Evolutionary conservation across 2,888 invertebrate genomes (phyloP).

Genomic region (Drosophila atroscutellata): DNA sequence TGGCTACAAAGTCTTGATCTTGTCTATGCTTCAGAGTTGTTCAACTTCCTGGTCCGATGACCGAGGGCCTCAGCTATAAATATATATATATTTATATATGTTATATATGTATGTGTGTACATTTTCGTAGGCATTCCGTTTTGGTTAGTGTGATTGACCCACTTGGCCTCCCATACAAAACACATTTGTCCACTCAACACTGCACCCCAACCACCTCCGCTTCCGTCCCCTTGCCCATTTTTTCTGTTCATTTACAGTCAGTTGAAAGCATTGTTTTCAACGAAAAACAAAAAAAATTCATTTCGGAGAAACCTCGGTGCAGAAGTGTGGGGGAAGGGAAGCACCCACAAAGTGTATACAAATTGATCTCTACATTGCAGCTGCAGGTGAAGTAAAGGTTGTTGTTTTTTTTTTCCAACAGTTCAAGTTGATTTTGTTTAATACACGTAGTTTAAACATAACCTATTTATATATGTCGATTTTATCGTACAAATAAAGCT

Average conservation of each 20-base stretch:
- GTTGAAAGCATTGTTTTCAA: slow-evolving; percentile 60
- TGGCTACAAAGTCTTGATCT: slow-evolving; percentile 42
- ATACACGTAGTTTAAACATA: slow-evolving; percentile 1
- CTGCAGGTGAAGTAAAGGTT: slow-evolving; percentile 9
- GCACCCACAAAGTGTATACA: slow-evolving; percentile 10
- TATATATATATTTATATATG: not conserved
- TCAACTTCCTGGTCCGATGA: slow-evolving; percentile 66
- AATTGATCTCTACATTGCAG: slow-evolving; percentile 3
- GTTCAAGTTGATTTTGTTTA: slow-evolving; percentile 4
- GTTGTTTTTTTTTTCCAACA: not conserved
- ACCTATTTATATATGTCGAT: not conserved
- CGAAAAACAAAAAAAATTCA: not conserved
- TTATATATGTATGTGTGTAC: not conserved
- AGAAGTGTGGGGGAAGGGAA: not conserved
- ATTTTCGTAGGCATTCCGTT: slow-evolving; percentile 7
- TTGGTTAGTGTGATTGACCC: slow-evolving; percentile 48
- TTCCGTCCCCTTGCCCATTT: not conserved
- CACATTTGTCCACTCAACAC: slow-evolving; percentile 56
- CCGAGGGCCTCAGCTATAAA: not conserved
- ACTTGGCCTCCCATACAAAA: slow-evolving; percentile 49
- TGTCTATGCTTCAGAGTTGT: slow-evolving; percentile 59
- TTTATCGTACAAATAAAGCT: not conserved
- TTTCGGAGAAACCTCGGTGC: not conserved
- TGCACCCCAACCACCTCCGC: not conserved
- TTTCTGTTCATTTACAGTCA: slow-evolving; percentile 26